A percentile compares a stretch with the other conserved stretches of the same genome.
Evolutionary conservation across 92 coral and sea anemone species (phyloP).

Genomic region (Virgularia gustaviana): DNA sequence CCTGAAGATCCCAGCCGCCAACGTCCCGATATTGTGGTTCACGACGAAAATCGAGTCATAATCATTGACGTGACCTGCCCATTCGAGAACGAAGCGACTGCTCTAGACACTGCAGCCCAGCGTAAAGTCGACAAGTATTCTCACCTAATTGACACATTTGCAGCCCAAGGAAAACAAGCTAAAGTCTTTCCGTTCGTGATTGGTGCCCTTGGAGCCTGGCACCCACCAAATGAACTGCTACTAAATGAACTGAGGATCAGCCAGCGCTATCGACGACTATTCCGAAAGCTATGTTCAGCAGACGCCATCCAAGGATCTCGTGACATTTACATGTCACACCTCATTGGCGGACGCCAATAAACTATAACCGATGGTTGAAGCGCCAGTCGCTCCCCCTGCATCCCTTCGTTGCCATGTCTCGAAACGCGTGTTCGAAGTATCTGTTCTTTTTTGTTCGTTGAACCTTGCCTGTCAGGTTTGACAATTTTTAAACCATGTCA

Average conservation of each 20-base stretch:
- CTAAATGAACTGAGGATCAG: background rate
- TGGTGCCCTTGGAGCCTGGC: constrained; percentile 6
- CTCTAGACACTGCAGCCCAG: background rate
- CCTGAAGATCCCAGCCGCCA: background rate
- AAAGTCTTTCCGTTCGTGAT: constrained; percentile 8
- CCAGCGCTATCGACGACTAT: background rate
- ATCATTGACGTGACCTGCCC: constrained; percentile 19
- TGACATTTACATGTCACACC: constrained; percentile 3
- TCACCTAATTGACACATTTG: background rate
- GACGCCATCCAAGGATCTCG: background rate
- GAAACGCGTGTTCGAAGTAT: no score
- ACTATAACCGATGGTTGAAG: background rate
- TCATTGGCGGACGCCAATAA: background rate
- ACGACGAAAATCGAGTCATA: background rate
- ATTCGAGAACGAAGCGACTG: background rate
- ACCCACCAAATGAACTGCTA: background rate
- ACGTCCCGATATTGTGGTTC: background rate
- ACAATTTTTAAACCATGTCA: no score
- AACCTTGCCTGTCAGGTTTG: no score
- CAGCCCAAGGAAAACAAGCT: background rate
- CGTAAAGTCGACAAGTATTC: background rate
- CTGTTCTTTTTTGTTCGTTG: no score
- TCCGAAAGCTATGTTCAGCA: background rate
- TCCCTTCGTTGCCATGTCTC: background rate
- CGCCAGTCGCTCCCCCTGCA: background rate